phyloP scores from a whole-genome alignment of 1,140 invertebrate genomes.

The Pissodes strobi region DNA sequence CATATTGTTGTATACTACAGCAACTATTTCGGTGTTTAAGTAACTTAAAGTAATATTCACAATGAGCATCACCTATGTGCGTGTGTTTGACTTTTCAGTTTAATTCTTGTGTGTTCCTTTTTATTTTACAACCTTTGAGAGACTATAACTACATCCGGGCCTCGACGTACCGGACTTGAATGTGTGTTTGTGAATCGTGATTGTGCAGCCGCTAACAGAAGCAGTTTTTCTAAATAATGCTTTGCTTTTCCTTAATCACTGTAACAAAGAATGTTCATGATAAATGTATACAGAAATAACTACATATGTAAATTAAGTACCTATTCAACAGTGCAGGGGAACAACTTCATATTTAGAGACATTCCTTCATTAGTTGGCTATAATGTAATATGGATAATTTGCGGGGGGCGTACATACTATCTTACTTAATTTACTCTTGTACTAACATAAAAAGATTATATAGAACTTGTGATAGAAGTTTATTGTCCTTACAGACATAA shows the following conservation, averaged over 20 bases:
- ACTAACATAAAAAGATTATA: too few species aligned
- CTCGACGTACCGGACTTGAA: constrained; percentile 34
- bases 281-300: too few species aligned
- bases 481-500: too few species aligned
- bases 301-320: too few species aligned
- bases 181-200: constrained; percentile 34
- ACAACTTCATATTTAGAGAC: too few species aligned
- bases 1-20: constrained; percentile 12
- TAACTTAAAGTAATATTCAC: constrained; percentile 2
- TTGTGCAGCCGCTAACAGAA: not conserved
- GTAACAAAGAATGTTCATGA: too few species aligned
- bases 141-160: constrained; percentile 33
- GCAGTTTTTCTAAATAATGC: not conserved
- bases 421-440: too few species aligned
- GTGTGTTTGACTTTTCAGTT: constrained; percentile 18
- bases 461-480: too few species aligned
- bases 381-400: not conserved
- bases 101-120: constrained; percentile 19
- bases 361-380: too few species aligned
- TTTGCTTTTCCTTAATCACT: not conserved
- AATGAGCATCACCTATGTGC: constrained; percentile 28
- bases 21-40: constrained; percentile 21
- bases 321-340: too few species aligned
- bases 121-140: constrained; percentile 13
- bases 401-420: not conserved